phyloP scores from a whole-genome alignment of 2,113 vertebrate genomes.

The Charina bottae region DNA sequence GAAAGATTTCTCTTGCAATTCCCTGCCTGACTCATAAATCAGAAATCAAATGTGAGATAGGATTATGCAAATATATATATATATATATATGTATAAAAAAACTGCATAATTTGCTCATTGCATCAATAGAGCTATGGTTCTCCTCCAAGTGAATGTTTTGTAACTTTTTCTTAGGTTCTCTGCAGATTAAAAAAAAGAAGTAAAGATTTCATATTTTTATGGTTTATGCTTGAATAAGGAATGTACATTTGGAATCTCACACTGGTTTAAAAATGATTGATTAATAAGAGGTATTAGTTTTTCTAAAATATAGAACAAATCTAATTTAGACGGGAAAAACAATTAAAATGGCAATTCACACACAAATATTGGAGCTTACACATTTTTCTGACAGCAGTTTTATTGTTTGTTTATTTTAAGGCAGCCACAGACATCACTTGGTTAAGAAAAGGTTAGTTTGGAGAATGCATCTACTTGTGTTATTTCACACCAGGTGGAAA shows the following conservation, averaged over 20 bases:
- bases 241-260: slow-evolving; percentile 46
- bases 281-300: slow-evolving; percentile 59
- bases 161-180: background rate
- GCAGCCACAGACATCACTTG: slow-evolving; percentile 90
- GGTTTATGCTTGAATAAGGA: slow-evolving; percentile 40
- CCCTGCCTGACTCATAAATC: slow-evolving; percentile 66
- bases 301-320: slow-evolving; percentile 61
- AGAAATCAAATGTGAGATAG: slow-evolving; percentile 53
- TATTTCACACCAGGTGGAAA: slow-evolving; percentile 61
- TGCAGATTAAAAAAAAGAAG: slow-evolving; percentile 4
- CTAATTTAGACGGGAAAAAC: slow-evolving; percentile 61
- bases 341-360: slow-evolving; percentile 71
- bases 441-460: slow-evolving; percentile 69
- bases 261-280: slow-evolving; percentile 49
- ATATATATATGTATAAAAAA: too few relatives aligned
- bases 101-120: slow-evolving; percentile 35
- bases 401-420: slow-evolving; percentile 72
- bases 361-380: slow-evolving; percentile 50
- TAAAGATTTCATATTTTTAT: background rate
- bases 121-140: background rate
- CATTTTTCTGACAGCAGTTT: slow-evolving; percentile 14
- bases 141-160: background rate
- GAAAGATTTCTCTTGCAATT: slow-evolving; percentile 59
- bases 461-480: slow-evolving; percentile 67
- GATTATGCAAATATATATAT: slow-evolving; percentile 58